Conservation (phyloP, 2,797 vertebrate species). For the Chelon auratus region DNA sequence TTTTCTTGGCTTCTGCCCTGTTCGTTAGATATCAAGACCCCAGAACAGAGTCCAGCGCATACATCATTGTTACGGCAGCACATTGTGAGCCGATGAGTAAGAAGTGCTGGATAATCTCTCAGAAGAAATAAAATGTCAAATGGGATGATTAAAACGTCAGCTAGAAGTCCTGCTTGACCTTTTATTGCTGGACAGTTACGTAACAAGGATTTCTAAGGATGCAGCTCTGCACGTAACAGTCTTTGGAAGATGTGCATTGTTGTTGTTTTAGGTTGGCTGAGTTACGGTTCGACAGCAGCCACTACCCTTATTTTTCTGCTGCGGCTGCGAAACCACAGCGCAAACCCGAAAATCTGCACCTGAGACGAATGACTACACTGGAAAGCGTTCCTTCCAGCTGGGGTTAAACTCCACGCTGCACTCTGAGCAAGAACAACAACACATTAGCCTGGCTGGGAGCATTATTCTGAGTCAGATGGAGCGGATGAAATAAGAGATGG, state of each 20-base stretch:
- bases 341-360: constrained; percentile 25
- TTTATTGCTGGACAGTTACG: neutral
- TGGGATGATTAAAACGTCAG: constrained; percentile 43
- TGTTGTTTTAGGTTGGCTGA: constrained; percentile 13
- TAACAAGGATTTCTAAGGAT: neutral
- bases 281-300: neutral
- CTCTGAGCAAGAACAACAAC: constrained; percentile 16
- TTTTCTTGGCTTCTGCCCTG: neutral
- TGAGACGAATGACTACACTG: constrained; percentile 25
- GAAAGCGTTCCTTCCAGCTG: constrained; percentile 27
- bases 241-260: constrained; percentile 35
- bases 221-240: neutral
- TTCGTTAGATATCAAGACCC: neutral
- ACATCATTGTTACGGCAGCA: constrained; percentile 20
- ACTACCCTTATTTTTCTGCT: neutral
- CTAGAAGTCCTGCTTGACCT: neutral
- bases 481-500: constrained; percentile 73
- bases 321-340: neutral
- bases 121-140: constrained; percentile 49
- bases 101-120: constrained; percentile 37
- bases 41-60: constrained; percentile 5
- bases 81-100: constrained; percentile 12
- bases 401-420: constrained; percentile 35
- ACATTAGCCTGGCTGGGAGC: constrained; percentile 34
- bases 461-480: constrained; percentile 57